Evolutionary conservation across 1,140 invertebrate species (phyloP), one percentile per base, ranked within the genome.

Genomic region (Drosophila persimilis): DNA sequence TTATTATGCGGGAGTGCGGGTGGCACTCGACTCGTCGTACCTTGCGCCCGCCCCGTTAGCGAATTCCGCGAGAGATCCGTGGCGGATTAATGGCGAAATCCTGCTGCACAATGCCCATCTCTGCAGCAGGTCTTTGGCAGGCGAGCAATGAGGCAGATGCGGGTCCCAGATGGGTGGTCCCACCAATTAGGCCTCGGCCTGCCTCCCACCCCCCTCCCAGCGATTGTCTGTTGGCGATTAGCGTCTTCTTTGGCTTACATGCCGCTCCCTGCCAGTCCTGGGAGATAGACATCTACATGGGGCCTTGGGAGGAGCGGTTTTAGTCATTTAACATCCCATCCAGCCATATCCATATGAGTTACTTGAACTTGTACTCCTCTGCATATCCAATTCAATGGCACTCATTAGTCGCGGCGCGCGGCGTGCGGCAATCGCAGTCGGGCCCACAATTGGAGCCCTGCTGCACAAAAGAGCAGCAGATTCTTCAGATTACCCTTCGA

Each of bases 381-480:
- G 31, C 31, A 31, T 8, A 8, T 53, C 17, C 51, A 50, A 67
- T 35, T 69, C 51, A 41, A 55, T 44, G 44, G 63, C 55, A 60
- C 59, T 46, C 57, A 58, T 44, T 52, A 50, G 48, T 44, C 58
- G 45, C 46, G 61, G 45, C 20, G 24, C 24, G 24, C 24, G 24
- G 45, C 20, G 24, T 5, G 24, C 24, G 24, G 24, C 29, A 31
- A 1, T 29, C 29, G 35, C 3, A 50, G 61, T 6, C 43, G 43
- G 11, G 24, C 48, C 29, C 51, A 20, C 51, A 53, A 20, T 53
- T 9, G 29, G 29, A 59, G 65, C 31, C 41, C 55, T 58, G 58
- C 64, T 58, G 58, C 64, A 80, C 79, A 81, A 84, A 85, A 71
- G 72, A 60, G 54, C 63, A 60, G 54, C 63, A 79, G 80, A 84